A percentile compares a stretch with the other conserved stretches of the same genome.
Evolutionary conservation across 2,113 vertebrate species (phyloP).

Genomic region (Pampusana beccarii): DNA sequence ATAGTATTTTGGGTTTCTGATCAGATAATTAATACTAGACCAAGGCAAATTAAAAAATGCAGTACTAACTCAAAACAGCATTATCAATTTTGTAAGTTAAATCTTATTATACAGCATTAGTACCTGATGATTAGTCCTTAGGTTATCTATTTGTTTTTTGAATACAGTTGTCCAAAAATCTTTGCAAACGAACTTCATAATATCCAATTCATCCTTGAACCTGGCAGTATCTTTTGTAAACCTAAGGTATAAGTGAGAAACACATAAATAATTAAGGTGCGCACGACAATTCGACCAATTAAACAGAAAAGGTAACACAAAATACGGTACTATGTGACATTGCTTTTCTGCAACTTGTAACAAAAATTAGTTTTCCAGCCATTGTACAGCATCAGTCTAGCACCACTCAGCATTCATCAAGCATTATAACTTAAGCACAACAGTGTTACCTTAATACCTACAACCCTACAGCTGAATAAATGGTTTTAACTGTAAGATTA

Average conservation of each 20-base stretch:
- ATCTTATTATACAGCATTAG: not conserved
- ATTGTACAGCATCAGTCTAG: not conserved
- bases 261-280: not conserved
- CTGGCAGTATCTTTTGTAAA: conserved; percentile 94
- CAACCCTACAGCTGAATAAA: not conserved
- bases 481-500: not conserved
- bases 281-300: not conserved
- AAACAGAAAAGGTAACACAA: not conserved
- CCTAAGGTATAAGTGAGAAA: conserved; percentile 70
- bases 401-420: not conserved
- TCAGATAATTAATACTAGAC: not conserved
- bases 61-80: not conserved
- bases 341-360: not conserved
- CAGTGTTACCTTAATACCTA: not conserved
- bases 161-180: conserved; percentile 96
- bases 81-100: not conserved
- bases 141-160: conserved; percentile 95
- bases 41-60: not conserved
- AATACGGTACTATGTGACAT: not conserved
- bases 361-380: not conserved
- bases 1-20: not conserved
- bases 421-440: not conserved
- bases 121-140: conserved; percentile 96
- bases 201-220: conserved; percentile 95
- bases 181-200: conserved; percentile 98